A percentile compares a stretch with the other conserved stretches of the same genome.
Conservation (phyloP, 1,140 invertebrate genomes). For the Temnothorax longispinosus region DNA sequence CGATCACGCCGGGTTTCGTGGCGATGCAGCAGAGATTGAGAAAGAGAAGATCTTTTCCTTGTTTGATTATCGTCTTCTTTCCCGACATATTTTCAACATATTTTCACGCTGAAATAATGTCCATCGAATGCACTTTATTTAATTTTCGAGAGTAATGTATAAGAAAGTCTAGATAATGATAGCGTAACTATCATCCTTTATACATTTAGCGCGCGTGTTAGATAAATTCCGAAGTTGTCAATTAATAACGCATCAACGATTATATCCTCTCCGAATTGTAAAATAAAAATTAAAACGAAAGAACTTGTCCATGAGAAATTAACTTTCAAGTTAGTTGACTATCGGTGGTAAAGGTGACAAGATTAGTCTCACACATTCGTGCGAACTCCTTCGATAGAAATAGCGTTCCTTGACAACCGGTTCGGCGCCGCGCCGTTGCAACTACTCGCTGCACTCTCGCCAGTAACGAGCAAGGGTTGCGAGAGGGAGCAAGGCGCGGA, state of each 20-base stretch:
- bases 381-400: conserved; percentile 36
- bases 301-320: neutral
- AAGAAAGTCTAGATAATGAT: neutral
- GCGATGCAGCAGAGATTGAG: conserved; percentile 5
- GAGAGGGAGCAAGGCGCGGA: conserved; percentile 12
- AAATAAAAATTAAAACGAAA: neutral
- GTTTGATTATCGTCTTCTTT: neutral
- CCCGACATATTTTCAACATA: neutral
- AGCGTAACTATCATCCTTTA: neutral
- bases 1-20: conserved; percentile 50
- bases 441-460: conserved; percentile 18
- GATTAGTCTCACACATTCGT: conserved; percentile 17
- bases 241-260: neutral
- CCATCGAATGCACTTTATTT: neutral
- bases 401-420: conserved; percentile 46
- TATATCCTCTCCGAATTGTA: neutral
- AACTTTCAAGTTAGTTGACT: neutral
- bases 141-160: neutral
- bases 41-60: neutral
- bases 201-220: neutral
- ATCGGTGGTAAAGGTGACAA: neutral
- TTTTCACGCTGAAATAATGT: neutral
- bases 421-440: conserved; percentile 20
- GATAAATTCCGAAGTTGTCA: neutral
- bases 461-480: conserved; percentile 60